Percentiles rank a stretch among this genome's conserved stretches.
Evolutionary conservation across 2,888 invertebrate species (phyloP).

Genomic region (Troilus luridus): DNA sequence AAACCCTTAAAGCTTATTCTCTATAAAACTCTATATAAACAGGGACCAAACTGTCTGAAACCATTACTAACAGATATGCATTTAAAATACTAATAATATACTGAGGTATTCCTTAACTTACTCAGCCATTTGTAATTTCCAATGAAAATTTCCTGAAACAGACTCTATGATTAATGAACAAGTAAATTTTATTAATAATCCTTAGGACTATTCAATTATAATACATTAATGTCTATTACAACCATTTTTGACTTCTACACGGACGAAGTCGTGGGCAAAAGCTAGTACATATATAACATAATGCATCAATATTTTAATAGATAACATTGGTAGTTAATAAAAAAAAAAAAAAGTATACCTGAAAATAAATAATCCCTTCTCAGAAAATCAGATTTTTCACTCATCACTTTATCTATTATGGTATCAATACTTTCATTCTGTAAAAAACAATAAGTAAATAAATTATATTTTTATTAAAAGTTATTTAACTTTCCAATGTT

Average conservation of each 20-base stretch:
- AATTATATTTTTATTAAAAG: neutral
- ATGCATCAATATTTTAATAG: neutral
- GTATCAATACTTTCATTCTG: constrained; percentile 10
- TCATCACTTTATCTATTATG: constrained; percentile 26
- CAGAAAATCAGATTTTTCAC: constrained; percentile 31
- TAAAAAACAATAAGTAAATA: neutral
- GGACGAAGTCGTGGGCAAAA: too few relatives aligned
- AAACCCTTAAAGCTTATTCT: too few relatives aligned
- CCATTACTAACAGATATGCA: too few relatives aligned
- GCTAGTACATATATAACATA: too few relatives aligned
- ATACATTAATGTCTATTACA: too few relatives aligned
- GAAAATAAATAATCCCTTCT: constrained; percentile 52
- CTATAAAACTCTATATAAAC: too few relatives aligned
- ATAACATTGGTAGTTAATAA: neutral
- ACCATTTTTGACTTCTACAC: too few relatives aligned
- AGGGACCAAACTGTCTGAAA: too few relatives aligned
- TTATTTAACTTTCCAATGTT: neutral
- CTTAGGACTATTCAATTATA: neutral
- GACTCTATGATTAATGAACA: neutral
- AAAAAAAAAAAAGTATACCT: constrained; percentile 35
- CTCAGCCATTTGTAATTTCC: constrained; percentile 52
- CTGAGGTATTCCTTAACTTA: neutral
- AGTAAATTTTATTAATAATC: neutral
- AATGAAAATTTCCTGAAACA: constrained; percentile 50
- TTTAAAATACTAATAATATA: neutral